phyloP scores from a whole-genome alignment of 2,888 invertebrate genomes.

The Drosophila hawaiiensis region DNA sequence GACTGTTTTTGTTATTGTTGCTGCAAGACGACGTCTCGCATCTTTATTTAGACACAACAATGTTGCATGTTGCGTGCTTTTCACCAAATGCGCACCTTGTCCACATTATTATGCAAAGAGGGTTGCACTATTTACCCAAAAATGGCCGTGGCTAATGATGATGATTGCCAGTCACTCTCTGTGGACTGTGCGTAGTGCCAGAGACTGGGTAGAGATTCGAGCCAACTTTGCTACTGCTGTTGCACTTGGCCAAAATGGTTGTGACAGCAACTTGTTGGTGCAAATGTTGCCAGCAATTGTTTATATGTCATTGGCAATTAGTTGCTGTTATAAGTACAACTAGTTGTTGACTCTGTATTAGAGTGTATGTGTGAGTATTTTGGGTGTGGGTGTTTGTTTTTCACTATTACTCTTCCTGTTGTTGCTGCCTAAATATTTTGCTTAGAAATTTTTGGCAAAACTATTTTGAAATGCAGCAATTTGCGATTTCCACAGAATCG shows the following conservation, averaged over 20 bases:
- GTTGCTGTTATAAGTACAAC: conserved; percentile 57
- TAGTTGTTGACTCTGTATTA: conserved; percentile 21
- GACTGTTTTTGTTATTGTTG: conserved; percentile 23
- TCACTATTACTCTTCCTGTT: conserved; percentile 36
- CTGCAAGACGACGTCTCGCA: conserved; percentile 57
- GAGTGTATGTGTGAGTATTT: conserved; percentile 10
- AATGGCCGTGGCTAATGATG: conserved; percentile 84
- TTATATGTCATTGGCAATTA: conserved; percentile 80
- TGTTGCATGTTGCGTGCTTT: conserved; percentile 79
- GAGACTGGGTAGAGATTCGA: conserved; percentile 47
- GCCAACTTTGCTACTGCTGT: conserved; percentile 42
- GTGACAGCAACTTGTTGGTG: conserved; percentile 52
- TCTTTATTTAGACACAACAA: conserved; percentile 80
- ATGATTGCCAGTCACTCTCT: conserved; percentile 63
- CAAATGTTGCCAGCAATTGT: conserved; percentile 58
- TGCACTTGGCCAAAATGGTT: conserved; percentile 62
- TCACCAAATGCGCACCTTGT: conserved; percentile 76
- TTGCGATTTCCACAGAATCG: conserved; percentile 33
- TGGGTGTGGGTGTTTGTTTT: conserved; percentile 16
- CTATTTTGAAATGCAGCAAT: conserved; percentile 1
- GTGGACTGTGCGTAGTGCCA: conserved; percentile 8
- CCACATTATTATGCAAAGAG: conserved; percentile 85
- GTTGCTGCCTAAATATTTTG: conserved; percentile 55
- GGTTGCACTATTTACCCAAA: conserved; percentile 85
- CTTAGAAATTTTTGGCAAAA: conserved; percentile 31